A percentile compares a stretch with the other conserved stretches of the same genome.
phyloP scores from a whole-genome alignment of 92 coral and sea anemone species.

The Zoanthus gigantus region DNA sequence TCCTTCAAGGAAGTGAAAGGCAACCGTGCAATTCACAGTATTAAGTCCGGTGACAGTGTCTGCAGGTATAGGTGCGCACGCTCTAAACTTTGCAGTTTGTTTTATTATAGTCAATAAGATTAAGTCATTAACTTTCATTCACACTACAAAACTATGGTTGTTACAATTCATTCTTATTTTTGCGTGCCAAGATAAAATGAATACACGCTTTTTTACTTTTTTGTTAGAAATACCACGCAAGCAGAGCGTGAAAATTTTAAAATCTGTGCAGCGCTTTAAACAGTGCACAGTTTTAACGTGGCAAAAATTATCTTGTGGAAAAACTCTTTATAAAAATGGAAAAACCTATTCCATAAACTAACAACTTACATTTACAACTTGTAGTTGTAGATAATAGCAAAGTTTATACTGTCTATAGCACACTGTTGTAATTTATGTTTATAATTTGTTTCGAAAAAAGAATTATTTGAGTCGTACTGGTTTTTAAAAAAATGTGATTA shows the following conservation, averaged over 20 bases:
- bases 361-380: not conserved
- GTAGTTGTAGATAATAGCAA: not conserved
- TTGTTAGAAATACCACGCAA: not conserved
- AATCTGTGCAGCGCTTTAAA: not conserved
- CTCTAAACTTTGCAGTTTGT: not conserved
- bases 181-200: not conserved
- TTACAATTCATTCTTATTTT: not conserved
- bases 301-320: not conserved
- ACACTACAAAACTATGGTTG: not conserved
- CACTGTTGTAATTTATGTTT: slow-evolving; percentile 1
- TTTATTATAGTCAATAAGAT: not conserved
- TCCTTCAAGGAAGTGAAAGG: slow-evolving; percentile 50
- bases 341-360: slow-evolving; percentile 8
- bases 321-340: not conserved
- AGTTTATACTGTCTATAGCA: not conserved
- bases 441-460: not conserved
- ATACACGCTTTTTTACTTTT: not conserved
- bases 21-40: slow-evolving; percentile 60
- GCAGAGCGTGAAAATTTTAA: not conserved
- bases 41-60: slow-evolving; percentile 25
- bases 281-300: not conserved
- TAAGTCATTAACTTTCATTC: not conserved
- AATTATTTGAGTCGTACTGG: not conserved
- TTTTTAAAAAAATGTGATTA: not conserved
- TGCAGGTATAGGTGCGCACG: not conserved